Percentiles rank a stretch among this genome's conserved stretches.
Evolutionary conservation across 1,140 invertebrate genomes (phyloP).

Genomic region (Metaphire vulgaris): DNA sequence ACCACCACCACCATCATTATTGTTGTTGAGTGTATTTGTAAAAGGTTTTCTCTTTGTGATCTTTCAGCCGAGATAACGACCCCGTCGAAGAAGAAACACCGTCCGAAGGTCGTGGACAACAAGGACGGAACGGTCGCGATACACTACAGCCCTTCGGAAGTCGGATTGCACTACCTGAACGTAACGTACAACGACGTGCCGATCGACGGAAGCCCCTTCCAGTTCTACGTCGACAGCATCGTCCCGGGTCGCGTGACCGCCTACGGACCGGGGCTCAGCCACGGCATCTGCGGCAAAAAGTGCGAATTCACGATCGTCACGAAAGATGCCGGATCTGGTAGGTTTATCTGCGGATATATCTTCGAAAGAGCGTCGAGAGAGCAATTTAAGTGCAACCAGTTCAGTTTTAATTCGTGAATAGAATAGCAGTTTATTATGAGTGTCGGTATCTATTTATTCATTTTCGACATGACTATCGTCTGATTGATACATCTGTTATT

Average conservation of each 20-base stretch:
- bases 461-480: too few relatives aligned
- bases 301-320: conserved; percentile 93
- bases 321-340: conserved; percentile 84
- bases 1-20: too few relatives aligned
- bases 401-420: too few relatives aligned
- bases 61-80: conserved; percentile 66
- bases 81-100: conserved; percentile 81
- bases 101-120: conserved; percentile 78
- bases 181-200: conserved; percentile 93
- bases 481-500: too few relatives aligned
- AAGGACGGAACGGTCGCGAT: conserved; percentile 91
- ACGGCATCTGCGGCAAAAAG: conserved; percentile 79
- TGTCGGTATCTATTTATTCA: too few relatives aligned
- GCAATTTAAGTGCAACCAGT: too few relatives aligned
- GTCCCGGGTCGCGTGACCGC: conserved; percentile 88
- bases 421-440: too few relatives aligned
- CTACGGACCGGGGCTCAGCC: conserved; percentile 67
- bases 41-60: too few relatives aligned
- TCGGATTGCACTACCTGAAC: conserved; percentile 83
- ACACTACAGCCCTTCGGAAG: conserved; percentile 85
- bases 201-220: conserved; percentile 92
- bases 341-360: too few relatives aligned
- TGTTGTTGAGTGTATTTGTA: too few relatives aligned
- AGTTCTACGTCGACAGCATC: conserved; percentile 92
- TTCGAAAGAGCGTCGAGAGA: too few relatives aligned